Evolutionary conservation across 1,140 invertebrate genomes (phyloP).

Genomic region (Onthophagus taurus): DNA sequence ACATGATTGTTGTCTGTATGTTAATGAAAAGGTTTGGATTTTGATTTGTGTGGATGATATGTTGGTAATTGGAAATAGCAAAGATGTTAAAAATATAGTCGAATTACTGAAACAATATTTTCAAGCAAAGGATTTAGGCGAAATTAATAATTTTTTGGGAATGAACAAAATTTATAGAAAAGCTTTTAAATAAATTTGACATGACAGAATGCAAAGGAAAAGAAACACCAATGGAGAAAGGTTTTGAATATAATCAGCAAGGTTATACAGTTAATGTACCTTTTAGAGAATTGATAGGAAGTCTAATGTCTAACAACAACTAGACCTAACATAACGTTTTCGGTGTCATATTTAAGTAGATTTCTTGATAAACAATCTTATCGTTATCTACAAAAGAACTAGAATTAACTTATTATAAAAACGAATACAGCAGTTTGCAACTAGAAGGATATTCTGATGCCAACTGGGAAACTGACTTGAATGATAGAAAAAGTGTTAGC

Average conservation of each 20-base stretch:
- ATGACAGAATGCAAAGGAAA: slow-evolving; percentile 21
- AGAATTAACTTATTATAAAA: slow-evolving; percentile 14
- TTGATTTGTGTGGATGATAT: too few relatives aligned
- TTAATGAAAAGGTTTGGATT: too few relatives aligned
- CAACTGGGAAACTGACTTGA: background rate
- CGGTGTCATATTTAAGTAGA: slow-evolving; percentile 22
- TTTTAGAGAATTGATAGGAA: too few relatives aligned
- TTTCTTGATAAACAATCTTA: slow-evolving; percentile 25
- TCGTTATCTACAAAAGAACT: slow-evolving; percentile 18
- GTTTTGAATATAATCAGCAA: slow-evolving; percentile 3
- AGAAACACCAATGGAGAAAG: slow-evolving; percentile 22
- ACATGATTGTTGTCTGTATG: too few relatives aligned
- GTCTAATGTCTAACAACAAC: too few relatives aligned
- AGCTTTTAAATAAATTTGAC: slow-evolving; percentile 21
- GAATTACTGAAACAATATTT: too few relatives aligned
- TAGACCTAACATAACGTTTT: slow-evolving; percentile 28
- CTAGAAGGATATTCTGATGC: background rate
- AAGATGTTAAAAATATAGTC: too few relatives aligned
- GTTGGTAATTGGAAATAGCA: too few relatives aligned
- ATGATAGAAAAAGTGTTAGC: slow-evolving; percentile 19
- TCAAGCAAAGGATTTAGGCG: too few relatives aligned
- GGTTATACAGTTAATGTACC: slow-evolving; percentile 15
- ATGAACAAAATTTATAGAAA: too few relatives aligned
- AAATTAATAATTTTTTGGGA: too few relatives aligned
- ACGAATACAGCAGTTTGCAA: background rate